These are phyloP conservation scores for Zosterops japonicus DNA, from an alignment of 2,113 vertebrate species.

Conservation along the genomic window DNA sequence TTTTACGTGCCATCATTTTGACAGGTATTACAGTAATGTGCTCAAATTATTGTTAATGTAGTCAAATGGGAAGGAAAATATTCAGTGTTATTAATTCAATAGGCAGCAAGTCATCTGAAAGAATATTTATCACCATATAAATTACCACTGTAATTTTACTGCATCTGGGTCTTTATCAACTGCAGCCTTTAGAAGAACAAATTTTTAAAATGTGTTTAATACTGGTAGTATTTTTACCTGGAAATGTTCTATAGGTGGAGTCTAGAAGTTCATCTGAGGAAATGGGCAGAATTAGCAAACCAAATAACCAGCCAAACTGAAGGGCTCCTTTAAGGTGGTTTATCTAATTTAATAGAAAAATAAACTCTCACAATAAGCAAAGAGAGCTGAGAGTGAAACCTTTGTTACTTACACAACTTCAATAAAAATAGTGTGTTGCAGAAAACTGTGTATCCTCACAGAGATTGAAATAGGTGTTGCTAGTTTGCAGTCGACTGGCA, in stretches of 20 bases:
- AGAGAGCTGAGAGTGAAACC: background rate
- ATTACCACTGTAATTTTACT: background rate
- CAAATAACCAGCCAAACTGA: background rate
- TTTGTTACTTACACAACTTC: background rate
- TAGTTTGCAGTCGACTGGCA: background rate
- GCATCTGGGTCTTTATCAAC: background rate
- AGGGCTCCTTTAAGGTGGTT: background rate
- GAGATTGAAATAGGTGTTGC: background rate
- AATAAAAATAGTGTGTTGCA: background rate
- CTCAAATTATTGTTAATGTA: conserved; percentile 5
- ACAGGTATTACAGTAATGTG: background rate
- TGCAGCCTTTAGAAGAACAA: background rate
- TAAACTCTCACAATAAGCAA: background rate
- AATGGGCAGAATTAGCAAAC: background rate
- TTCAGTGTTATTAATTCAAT: background rate
- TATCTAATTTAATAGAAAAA: background rate
- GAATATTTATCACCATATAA: background rate
- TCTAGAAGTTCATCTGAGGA: background rate
- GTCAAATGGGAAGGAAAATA: conserved; percentile 14
- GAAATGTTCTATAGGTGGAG: background rate
- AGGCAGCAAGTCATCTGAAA: background rate
- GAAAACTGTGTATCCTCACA: background rate
- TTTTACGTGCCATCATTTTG: background rate
- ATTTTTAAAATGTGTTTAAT: background rate
- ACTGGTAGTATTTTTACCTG: background rate